Evolutionary conservation across 35 echinoderm and acorn worm species (phyloP), one percentile per base, ranked within the genome.

Genomic region (Ophioderma brevispina): DNA sequence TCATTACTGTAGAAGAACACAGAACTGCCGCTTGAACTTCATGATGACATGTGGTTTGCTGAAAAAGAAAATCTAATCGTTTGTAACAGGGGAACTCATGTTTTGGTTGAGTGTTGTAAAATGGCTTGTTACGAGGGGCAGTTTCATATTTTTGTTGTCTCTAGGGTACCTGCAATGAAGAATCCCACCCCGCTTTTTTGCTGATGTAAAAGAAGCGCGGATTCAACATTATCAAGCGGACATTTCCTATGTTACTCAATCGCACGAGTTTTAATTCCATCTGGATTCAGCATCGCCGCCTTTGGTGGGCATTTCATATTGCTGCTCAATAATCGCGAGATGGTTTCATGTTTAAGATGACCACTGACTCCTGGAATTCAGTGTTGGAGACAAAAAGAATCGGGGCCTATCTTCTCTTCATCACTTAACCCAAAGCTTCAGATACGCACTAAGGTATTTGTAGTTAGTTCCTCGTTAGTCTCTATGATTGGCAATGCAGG

Each of bases 51-150:
- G 14, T 89, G 84, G 36, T 14, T 13, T 0, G 80, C 77, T 55
- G 76, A 86, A 1, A 30, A 55, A 10, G 38, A 30, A 35, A 84
- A 31, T 88, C 14, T 31, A 84, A 31, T 88, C 94, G 0, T 96
- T 96, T 37, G 81, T 96, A 4, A 91, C 90, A 43, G 94, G 94
- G 94, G 94, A 11, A 92, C 85, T 13, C 92, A 80, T 64, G 94
- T 89, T 8, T 78, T 96, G 94, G 18, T 64, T 91, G 15, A 64
- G 77, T n/a, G 31, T 96, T 40, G 64, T 86, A 19, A 76, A 76
- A 33, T 96, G 94, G 94, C 46, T 96, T 37, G 46, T 77, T 0
- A 13, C 28, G 76, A 63, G 94, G 94, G 31, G 94, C 86, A 32
- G 31, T 25, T 35, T 14, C 18, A 40, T 37, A 42, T 96, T 17